A percentile compares a stretch with the other conserved stretches of the same genome.
Conservation (phyloP, 2,888 invertebrate genomes). For the Exocentrus adspersus region DNA sequence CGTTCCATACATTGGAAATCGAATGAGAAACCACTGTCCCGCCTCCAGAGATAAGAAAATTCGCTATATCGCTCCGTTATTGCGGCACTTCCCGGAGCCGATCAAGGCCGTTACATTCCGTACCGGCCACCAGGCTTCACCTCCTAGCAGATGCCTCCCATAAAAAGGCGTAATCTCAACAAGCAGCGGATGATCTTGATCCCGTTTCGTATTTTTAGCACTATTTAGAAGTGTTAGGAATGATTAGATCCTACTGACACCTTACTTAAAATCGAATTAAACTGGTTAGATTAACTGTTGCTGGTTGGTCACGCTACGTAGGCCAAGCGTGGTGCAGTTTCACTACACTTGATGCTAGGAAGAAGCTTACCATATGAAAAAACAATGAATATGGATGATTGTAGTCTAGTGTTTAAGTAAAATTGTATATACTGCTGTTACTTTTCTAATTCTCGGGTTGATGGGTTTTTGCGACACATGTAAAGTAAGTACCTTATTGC, state of each 20-base stretch:
- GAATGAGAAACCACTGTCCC: neutral
- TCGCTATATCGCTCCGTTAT: conserved; percentile 12
- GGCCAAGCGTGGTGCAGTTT: neutral
- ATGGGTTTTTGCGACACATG: no score
- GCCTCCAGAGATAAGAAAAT: conserved; percentile 27
- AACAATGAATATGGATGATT: neutral
- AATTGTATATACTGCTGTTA: no score
- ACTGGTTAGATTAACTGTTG: neutral
- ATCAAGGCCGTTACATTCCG: conserved; percentile 28
- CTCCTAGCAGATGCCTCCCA: neutral
- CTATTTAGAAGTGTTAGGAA: neutral
- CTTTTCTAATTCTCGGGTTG: no score
- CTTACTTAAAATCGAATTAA: neutral
- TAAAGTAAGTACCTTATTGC: no score
- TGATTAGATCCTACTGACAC: neutral
- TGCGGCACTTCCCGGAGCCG: conserved; percentile 26
- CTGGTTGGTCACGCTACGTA: neutral
- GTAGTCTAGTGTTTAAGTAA: no score
- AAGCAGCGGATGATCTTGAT: no score
- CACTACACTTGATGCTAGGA: neutral
- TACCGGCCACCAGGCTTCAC: conserved; percentile 11
- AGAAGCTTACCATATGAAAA: neutral
- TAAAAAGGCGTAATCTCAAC: no score
- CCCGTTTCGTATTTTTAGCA: no score
- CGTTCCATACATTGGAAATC: no score